These are phyloP conservation scores for Capitulum mitella DNA, from an alignment of 2,888 invertebrate species.

Conservation along the genomic window DNA sequence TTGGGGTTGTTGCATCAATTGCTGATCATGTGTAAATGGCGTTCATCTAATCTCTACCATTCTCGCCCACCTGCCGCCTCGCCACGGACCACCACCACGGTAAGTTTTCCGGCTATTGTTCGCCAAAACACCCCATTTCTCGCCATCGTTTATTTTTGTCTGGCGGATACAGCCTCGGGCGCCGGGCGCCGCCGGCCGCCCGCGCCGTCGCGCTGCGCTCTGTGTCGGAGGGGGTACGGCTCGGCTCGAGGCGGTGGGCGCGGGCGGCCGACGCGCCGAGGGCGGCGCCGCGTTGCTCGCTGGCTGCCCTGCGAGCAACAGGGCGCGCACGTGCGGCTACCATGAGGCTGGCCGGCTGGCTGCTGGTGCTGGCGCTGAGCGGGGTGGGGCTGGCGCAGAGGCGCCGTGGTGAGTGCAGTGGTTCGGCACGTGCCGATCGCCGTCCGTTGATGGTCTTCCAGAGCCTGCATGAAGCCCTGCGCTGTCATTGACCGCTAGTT, in stretches of 20 bases:
- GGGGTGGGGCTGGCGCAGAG: neutral
- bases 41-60: too few species aligned
- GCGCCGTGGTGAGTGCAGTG: neutral
- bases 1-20: too few species aligned
- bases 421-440: too few species aligned
- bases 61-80: neutral
- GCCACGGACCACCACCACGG: neutral
- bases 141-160: conserved; percentile 1
- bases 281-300: neutral
- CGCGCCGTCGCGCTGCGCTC: neutral
- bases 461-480: too few species aligned
- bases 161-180: neutral
- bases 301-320: neutral
- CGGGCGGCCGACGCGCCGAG: neutral
- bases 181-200: neutral
- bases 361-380: neutral
- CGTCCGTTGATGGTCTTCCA: too few species aligned
- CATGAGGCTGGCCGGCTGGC: neutral
- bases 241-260: neutral
- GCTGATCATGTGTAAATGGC: too few species aligned
- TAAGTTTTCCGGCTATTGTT: neutral
- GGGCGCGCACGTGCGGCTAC: neutral
- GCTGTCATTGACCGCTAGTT: too few species aligned
- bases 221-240: neutral
- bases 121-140: neutral